phyloP scores from a whole-genome alignment of 2,113 vertebrate genomes.

The Channa argus region DNA sequence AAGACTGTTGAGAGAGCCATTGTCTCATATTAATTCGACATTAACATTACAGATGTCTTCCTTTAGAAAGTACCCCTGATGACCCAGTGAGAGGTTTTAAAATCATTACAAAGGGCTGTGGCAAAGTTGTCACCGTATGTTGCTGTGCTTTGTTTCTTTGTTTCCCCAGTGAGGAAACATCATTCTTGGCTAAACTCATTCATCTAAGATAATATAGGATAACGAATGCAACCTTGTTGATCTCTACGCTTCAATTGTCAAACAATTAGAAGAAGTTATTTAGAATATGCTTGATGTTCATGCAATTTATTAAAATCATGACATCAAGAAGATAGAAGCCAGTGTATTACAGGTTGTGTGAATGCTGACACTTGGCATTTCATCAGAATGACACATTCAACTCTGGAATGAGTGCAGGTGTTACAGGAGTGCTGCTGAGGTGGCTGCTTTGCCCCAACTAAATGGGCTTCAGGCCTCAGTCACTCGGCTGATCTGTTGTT shows the following conservation, averaged over 20 bases:
- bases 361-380: constrained; percentile 65
- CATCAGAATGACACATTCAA: constrained; percentile 29
- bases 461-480: constrained; percentile 54
- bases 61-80: constrained; percentile 30
- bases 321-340: constrained; percentile 27
- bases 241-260: constrained; percentile 62
- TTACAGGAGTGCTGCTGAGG: constrained; percentile 4
- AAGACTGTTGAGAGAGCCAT: constrained; percentile 48
- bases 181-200: constrained; percentile 58
- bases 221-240: constrained; percentile 62
- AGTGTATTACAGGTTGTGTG: constrained; percentile 31
- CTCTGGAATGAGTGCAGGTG: constrained; percentile 35
- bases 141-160: constrained; percentile 21
- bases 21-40: constrained; percentile 42
- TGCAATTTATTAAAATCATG: constrained; percentile 55
- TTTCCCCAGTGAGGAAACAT: constrained; percentile 16
- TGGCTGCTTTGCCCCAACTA: constrained; percentile 21
- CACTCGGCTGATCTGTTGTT: constrained; percentile 40
- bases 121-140: constrained; percentile 26
- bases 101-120: constrained; percentile 22
- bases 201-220: constrained; percentile 65
- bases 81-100: constrained; percentile 9
- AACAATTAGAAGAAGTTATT: constrained; percentile 66
- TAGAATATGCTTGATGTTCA: constrained; percentile 54
- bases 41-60: constrained; percentile 59